Evolutionary conservation across 2,797 vertebrate species (phyloP).

Genomic region (Zalophus californianus): DNA sequence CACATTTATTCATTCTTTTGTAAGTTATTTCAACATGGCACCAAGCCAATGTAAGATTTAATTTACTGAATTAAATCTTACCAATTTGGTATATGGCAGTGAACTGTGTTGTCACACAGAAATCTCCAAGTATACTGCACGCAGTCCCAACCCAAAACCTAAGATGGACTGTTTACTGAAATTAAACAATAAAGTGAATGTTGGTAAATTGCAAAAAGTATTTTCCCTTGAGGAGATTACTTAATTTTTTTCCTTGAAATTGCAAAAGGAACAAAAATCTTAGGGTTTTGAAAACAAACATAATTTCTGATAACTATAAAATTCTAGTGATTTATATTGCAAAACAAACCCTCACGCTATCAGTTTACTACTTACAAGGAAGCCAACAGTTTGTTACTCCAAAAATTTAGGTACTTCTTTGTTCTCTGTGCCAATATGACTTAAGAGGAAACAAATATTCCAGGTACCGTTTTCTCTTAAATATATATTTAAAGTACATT

Average conservation of each 20-base stretch:
- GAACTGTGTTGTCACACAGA: conserved; percentile 25
- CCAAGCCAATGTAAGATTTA: conserved; percentile 38
- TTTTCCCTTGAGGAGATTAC: conserved; percentile 46
- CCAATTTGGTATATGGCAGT: conserved; percentile 74
- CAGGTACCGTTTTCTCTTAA: conserved; percentile 56
- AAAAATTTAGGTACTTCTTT: not conserved
- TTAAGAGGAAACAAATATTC: conserved; percentile 43
- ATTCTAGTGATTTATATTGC: conserved; percentile 28
- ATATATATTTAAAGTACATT: conserved; percentile 54
- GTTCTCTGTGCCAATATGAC: conserved; percentile 52
- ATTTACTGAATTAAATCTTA: conserved; percentile 52
- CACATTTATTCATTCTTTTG: conserved; percentile 21
- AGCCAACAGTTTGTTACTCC: conserved; percentile 10
- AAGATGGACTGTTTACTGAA: conserved; percentile 8
- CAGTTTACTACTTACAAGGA: conserved; percentile 37
- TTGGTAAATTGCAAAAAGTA: conserved; percentile 34
- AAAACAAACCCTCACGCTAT: conserved; percentile 44
- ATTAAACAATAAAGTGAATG: conserved; percentile 68
- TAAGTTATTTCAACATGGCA: conserved; percentile 57
- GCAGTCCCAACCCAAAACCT: conserved; percentile 20
- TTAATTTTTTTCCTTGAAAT: conserved; percentile 33
- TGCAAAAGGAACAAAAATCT: conserved; percentile 28
- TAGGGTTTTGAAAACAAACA: conserved; percentile 41
- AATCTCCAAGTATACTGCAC: conserved; percentile 60
- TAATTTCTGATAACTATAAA: conserved; percentile 30